Evolutionary conservation across 2,113 vertebrate species (phyloP).

Genomic region (Hiodon alosoides): DNA sequence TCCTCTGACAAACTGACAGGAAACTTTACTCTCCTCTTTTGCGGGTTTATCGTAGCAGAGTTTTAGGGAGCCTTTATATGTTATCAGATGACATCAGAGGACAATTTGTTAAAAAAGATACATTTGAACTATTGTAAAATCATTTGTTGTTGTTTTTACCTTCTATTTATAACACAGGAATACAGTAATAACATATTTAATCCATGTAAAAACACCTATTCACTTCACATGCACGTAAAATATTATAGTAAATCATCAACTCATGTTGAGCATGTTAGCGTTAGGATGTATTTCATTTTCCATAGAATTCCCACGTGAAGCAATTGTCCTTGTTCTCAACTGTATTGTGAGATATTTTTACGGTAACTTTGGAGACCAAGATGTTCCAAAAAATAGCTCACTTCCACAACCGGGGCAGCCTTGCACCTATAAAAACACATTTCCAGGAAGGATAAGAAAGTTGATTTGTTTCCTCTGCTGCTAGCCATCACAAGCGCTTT

Average conservation of each 20-base stretch:
- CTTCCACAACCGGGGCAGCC: conserved; percentile 7
- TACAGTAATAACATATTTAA: not conserved
- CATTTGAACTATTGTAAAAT: conserved; percentile 26
- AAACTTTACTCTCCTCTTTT: not conserved
- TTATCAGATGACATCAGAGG: no score
- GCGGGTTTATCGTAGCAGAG: not conserved
- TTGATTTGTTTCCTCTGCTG: conserved; percentile 28
- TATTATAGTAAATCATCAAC: no score
- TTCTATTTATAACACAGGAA: not conserved
- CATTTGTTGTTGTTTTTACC: conserved; percentile 6
- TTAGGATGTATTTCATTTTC: no score
- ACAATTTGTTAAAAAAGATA: no score
- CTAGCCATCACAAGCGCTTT: conserved; percentile 11
- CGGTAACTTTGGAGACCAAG: not conserved
- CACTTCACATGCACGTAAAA: no score
- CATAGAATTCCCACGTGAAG: no score
- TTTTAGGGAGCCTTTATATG: no score
- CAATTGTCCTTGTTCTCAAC: no score
- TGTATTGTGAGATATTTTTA: no score
- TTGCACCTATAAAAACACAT: conserved; percentile 9
- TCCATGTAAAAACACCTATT: no score
- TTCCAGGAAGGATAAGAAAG: conserved; percentile 26
- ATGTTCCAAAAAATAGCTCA: not conserved
- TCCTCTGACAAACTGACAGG: conserved; percentile 4
- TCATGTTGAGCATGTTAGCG: no score